Conservation (phyloP, 2,113 vertebrate species). For the Ornithorhynchus anatinus region DNA sequence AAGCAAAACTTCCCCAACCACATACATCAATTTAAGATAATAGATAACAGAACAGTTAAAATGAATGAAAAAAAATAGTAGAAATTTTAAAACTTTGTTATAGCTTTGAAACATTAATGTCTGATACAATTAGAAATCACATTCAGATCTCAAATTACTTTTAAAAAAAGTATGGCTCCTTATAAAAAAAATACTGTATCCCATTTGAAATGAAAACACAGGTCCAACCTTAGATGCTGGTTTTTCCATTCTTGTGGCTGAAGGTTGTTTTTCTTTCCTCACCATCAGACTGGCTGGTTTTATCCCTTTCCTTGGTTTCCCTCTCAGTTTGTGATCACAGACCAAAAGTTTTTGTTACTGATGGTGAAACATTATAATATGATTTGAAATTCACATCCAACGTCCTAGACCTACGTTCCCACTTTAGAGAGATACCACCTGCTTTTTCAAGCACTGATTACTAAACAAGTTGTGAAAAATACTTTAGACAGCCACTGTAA, state of each 20-base stretch:
- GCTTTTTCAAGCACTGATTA: slow-evolving; percentile 62
- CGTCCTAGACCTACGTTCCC: not conserved
- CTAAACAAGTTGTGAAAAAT: slow-evolving; percentile 53
- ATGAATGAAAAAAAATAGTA: slow-evolving; percentile 67
- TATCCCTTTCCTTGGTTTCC: not conserved
- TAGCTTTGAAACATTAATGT: slow-evolving; percentile 77
- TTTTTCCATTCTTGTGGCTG: not conserved
- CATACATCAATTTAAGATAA: slow-evolving; percentile 72
- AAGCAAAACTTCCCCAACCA: slow-evolving; percentile 72
- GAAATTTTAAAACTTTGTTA: slow-evolving; percentile 76
- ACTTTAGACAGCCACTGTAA: slow-evolving; percentile 55
- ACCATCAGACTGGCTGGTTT: not conserved
- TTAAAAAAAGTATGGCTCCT: slow-evolving; percentile 70
- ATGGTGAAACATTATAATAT: rapidly evolving
- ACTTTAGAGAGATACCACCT: slow-evolving; percentile 41
- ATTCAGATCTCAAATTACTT: slow-evolving; percentile 74
- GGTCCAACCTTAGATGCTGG: not conserved
- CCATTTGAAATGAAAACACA: slow-evolving; percentile 55
- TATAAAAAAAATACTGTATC: slow-evolving; percentile 71
- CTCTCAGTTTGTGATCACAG: not conserved
- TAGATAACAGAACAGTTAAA: slow-evolving; percentile 75
- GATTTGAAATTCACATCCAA: not conserved
- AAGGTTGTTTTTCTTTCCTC: not conserved
- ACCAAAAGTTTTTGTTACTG: not conserved
- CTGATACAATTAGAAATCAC: slow-evolving; percentile 77